Conservation (phyloP, 2,113 vertebrate genomes). For the Halichoerus grypus region DNA sequence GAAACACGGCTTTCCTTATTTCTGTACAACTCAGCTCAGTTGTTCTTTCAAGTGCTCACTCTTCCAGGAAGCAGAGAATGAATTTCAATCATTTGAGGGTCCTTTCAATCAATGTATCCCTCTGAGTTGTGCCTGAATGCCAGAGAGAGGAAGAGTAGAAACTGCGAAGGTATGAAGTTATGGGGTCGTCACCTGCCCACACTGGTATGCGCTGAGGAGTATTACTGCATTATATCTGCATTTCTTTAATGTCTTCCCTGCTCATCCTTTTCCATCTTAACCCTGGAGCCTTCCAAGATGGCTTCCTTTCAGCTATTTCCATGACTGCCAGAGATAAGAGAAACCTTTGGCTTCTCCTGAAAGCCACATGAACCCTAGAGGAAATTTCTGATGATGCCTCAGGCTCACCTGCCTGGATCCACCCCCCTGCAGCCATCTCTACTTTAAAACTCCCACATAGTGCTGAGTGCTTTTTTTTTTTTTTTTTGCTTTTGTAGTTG, state of each 20-base stretch:
- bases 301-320: background rate
- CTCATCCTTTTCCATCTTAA: background rate
- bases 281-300: background rate
- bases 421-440: background rate
- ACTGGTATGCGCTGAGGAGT: background rate
- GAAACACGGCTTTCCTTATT: background rate
- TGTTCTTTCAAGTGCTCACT: background rate
- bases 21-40: background rate
- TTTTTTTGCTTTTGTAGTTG: too few species aligned
- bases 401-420: background rate
- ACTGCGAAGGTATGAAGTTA: accelerated
- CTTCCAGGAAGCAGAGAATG: background rate
- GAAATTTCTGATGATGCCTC: background rate
- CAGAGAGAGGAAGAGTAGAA: accelerated
- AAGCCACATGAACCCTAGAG: background rate
- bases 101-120: background rate
- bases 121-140: background rate
- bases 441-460: background rate
- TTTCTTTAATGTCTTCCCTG: background rate
- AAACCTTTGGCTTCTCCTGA: background rate
- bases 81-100: background rate
- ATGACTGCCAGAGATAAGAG: background rate
- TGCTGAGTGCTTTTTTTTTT: background rate
- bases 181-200: accelerated
- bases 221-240: background rate